Percentiles rank a stretch among this genome's conserved stretches.
These are phyloP conservation scores for Athene cunicularia DNA, from an alignment of 2,113 vertebrate species.

Conservation along the genomic window DNA sequence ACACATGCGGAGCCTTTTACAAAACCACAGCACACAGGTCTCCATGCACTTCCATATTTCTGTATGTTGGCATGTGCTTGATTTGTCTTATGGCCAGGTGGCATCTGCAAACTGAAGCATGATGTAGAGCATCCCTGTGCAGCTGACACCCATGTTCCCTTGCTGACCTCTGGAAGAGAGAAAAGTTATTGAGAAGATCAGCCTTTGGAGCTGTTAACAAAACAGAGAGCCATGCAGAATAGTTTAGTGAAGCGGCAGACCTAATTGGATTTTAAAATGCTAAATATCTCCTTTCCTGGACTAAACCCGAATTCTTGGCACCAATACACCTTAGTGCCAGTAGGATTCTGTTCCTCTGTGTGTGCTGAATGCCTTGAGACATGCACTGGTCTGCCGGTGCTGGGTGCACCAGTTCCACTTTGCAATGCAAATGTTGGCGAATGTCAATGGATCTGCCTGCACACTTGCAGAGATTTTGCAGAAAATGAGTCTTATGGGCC, in stretches of 20 bases:
- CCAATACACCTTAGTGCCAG: neutral
- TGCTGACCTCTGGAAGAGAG: neutral
- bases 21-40: neutral
- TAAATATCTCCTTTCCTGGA: neutral
- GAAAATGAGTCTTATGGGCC: neutral
- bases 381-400: neutral
- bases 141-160: neutral
- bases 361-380: neutral
- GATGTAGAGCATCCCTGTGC: neutral
- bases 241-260: neutral
- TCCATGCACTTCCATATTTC: neutral
- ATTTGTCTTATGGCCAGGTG: neutral
- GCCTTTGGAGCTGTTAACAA: neutral
- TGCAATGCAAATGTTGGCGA: neutral
- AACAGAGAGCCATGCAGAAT: neutral
- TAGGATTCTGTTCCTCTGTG: neutral
- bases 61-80: rapidly evolving
- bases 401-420: neutral
- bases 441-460: neutral
- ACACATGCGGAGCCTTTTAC: neutral
- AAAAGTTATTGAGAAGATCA: neutral
- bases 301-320: neutral
- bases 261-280: neutral
- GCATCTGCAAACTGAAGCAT: neutral
- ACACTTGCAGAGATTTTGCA: neutral